phyloP scores from a whole-genome alignment of 2,797 vertebrate species.

The Muscicapa comitata region DNA sequence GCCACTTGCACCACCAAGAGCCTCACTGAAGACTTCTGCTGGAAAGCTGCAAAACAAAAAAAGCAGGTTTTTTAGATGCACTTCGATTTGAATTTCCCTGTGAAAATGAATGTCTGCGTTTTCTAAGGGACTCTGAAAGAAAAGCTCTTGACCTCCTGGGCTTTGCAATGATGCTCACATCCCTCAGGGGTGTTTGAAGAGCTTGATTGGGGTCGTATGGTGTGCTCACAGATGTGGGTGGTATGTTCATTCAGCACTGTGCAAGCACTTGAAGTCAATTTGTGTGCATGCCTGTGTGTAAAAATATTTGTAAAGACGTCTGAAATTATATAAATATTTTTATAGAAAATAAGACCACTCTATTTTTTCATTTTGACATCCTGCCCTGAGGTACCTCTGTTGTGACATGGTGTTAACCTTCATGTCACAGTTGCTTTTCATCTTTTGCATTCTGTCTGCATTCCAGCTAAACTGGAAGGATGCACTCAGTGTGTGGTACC shows the following conservation, averaged over 20 bases:
- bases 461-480: constrained; percentile 5
- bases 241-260: neutral
- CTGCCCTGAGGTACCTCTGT: neutral
- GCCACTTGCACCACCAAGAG: neutral
- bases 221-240: neutral
- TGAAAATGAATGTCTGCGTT: neutral
- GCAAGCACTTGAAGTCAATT: neutral
- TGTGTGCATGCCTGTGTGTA: neutral
- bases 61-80: neutral
- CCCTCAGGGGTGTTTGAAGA: neutral
- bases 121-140: neutral
- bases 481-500: neutral
- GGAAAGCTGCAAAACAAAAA: neutral
- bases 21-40: neutral
- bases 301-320: neutral
- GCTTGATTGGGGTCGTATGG: neutral
- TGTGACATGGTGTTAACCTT: constrained; percentile 38
- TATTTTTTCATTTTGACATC: constrained; percentile 3
- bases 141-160: rapidly evolving
- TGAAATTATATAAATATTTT: neutral
- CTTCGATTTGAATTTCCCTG: neutral
- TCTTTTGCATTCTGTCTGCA: neutral
- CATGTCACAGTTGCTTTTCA: constrained; percentile 10
- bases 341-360: neutral
- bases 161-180: neutral